These are phyloP conservation scores for Pangasius macronema DNA, from an alignment of 2,797 vertebrate species.

Conservation along the genomic window DNA sequence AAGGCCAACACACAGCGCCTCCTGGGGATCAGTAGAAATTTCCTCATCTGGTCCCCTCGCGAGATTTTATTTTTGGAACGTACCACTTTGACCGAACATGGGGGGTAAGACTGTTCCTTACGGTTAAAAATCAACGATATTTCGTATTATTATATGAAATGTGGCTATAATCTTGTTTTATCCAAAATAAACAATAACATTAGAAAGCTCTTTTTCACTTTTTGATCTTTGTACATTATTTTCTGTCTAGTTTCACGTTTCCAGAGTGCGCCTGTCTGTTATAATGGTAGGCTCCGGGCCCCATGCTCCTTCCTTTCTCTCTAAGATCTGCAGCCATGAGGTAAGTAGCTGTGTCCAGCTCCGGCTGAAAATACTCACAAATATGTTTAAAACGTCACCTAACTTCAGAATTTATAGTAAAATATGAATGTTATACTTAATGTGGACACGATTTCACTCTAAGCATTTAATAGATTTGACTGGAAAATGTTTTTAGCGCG, in stretches of 20 bases:
- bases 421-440: not conserved
- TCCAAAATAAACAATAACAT: rapidly evolving
- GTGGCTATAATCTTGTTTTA: too few species aligned
- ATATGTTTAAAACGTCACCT: not conserved
- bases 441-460: not conserved
- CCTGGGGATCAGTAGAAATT: not conserved
- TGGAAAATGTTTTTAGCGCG: not conserved
- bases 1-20: not conserved
- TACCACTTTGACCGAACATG: constrained; percentile 12
- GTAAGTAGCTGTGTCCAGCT: constrained; percentile 24
- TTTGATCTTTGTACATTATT: not conserved
- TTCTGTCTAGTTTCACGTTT: too few species aligned
- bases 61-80: constrained; percentile 7
- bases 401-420: not conserved
- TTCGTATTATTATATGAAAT: not conserved
- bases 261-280: not conserved
- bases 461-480: too few species aligned
- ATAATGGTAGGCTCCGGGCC: constrained; percentile 48
- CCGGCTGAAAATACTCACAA: not conserved
- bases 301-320: constrained; percentile 48
- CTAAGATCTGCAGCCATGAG: constrained; percentile 55
- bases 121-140: not conserved
- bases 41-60: not conserved
- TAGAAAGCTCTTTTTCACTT: not conserved
- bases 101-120: not conserved